Percentiles rank a stretch among this genome's conserved stretches.
Conservation (phyloP, 2,113 vertebrate genomes). For the Bos taurus region ARS-UCD2.0 NC_037355.1:5780501-5781000, state of each 20-base stretch:
- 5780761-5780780: not conserved
- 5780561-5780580: not conserved
- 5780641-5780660: not conserved
- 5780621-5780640: not conserved
- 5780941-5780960: not conserved
- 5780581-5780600: not conserved
- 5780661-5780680: not conserved
- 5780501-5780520: not conserved
- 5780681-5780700: not conserved
- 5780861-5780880: not conserved
- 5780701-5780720: not conserved
- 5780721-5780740: not conserved
- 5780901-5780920: not conserved
- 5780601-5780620: not conserved
- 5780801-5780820: not conserved
- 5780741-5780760: not conserved
- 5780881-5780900: not conserved
- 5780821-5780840: not conserved
- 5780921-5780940: no score
- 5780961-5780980: not conserved
- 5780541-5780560: not conserved
- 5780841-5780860: not conserved
- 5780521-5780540: not conserved
- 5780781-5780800: not conserved
- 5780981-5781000: not conserved